These are phyloP conservation scores for Gari tellinella DNA, from an alignment of 2,888 invertebrate species.

Conservation along the genomic window DNA sequence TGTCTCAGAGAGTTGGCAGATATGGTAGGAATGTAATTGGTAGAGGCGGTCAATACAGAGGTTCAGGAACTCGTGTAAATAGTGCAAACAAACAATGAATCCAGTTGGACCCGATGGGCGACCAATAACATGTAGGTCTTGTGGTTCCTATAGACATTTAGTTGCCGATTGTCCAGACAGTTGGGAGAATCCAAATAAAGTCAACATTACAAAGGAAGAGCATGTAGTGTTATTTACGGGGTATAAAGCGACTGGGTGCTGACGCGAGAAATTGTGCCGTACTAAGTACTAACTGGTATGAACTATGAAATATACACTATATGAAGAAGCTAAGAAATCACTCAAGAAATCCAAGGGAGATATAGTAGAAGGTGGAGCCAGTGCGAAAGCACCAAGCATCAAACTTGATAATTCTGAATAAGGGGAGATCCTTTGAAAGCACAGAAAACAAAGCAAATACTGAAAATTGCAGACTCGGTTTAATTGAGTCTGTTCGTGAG, in stretches of 20 bases:
- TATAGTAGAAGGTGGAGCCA: slow-evolving; percentile 1
- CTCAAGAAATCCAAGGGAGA: slow-evolving; percentile 46
- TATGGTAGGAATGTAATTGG: neutral
- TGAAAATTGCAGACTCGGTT: too few species aligned
- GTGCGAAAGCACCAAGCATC: neutral
- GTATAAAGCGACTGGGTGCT: slow-evolving; percentile 21
- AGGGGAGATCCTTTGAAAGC: too few species aligned
- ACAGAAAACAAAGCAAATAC: too few species aligned
- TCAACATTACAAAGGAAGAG: slow-evolving; percentile 35
- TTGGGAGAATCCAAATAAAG: slow-evolving; percentile 41
- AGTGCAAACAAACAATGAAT: too few species aligned
- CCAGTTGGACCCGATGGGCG: slow-evolving; percentile 37
- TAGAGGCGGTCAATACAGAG: neutral
- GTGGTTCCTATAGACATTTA: slow-evolving; percentile 47
- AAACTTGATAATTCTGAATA: too few species aligned
- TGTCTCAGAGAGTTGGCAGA: too few species aligned
- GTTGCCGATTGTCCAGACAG: slow-evolving; percentile 51
- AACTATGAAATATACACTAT: slow-evolving; percentile 51
- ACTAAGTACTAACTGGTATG: slow-evolving; percentile 56
- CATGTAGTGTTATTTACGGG: slow-evolving; percentile 40
- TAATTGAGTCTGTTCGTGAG: too few species aligned
- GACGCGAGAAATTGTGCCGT: slow-evolving; percentile 31
- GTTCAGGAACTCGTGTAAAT: neutral
- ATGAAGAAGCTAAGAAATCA: slow-evolving; percentile 57
- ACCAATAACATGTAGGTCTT: slow-evolving; percentile 37